Evolutionary conservation across 2,888 invertebrate species (phyloP), one percentile per base, ranked within the genome.

Genomic region (Oscheius myriophilus): DNA sequence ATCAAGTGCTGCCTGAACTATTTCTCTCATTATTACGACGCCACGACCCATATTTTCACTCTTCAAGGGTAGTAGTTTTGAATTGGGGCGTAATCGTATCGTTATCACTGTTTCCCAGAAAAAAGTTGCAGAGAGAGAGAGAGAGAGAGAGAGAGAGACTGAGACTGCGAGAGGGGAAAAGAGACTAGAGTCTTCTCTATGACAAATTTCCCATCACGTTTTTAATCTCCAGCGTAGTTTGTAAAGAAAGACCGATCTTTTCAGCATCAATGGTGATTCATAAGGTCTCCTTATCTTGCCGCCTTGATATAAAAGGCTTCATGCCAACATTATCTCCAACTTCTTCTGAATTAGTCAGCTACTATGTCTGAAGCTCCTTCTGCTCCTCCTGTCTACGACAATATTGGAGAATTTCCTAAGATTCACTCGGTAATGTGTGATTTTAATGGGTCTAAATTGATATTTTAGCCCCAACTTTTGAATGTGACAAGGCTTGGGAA

Each of bases 101-200:
- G n/a, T n/a, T n/a, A n/a, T n/a, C n/a, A n/a, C n/a, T n/a, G n/a
- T n/a, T n/a, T n/a, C n/a, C n/a, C n/a, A n/a, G n/a, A n/a, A 26
- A 23, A 33, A 11, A n/a, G 58, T 18, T 39, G 41, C 16, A 58
- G 42, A 58, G 58, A 41, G 58, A 58, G 55, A 54, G 55, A 54
- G 55, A 54, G 55, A 54, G 55, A 54, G 55, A 54, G 55, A 54
- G 55, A 54, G 55, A 54, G 55, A n/a, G n/a, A n/a, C n/a, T n/a
- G n/a, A n/a, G 42, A 42, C 42, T 42, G 9, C 42, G 42, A 42
- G 9, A 46, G 46, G 4, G 18, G n/a, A n/a, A n/a, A n/a, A n/a
- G n/a, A n/a, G n/a, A n/a, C n/a, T 33, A 33, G 4, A 33, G 4
- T 33, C 9, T 33, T 33, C 33, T 9, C 4, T 33, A 33, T 33